Evolutionary conservation across 2,888 invertebrate genomes (phyloP).

Genomic region (Empis livida): DNA sequence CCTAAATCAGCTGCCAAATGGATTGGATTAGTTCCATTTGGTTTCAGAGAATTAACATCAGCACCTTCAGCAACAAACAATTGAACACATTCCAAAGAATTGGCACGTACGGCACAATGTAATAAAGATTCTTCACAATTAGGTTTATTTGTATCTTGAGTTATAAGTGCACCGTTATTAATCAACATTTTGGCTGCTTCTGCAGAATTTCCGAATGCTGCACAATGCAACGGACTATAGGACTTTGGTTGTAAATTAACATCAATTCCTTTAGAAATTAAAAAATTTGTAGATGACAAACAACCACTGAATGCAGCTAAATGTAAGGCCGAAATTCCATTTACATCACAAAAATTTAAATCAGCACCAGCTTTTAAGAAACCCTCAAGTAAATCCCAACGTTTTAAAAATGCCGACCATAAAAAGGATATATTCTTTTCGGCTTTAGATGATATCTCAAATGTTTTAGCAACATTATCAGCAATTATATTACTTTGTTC

Average conservation of each 20-base stretch:
- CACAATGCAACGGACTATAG: constrained; percentile 76
- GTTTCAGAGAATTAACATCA: constrained; percentile 61
- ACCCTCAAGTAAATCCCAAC: constrained; percentile 50
- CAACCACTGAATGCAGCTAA: constrained; percentile 69
- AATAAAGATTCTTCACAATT: constrained; percentile 64
- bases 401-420: constrained; percentile 61
- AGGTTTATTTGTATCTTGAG: constrained; percentile 49
- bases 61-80: constrained; percentile 63
- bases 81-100: constrained; percentile 65
- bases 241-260: constrained; percentile 56
- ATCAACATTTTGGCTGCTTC: constrained; percentile 68
- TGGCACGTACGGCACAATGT: constrained; percentile 76
- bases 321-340: constrained; percentile 63
- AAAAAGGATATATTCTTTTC: constrained; percentile 60
- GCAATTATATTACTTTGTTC: constrained; percentile 51
- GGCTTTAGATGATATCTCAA: constrained; percentile 45
- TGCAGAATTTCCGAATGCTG: constrained; percentile 76
- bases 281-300: constrained; percentile 51
- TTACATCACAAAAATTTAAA: constrained; percentile 53
- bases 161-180: constrained; percentile 54
- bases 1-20: constrained; percentile 73
- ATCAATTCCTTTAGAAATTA: constrained; percentile 54
- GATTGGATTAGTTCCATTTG: constrained; percentile 63
- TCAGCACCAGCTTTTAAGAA: constrained; percentile 57
- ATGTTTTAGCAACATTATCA: constrained; percentile 41